Evolutionary conservation across 2,113 vertebrate genomes (phyloP), one percentile per base, ranked within the genome.

Genomic region (Fulmarus glacialis): DNA sequence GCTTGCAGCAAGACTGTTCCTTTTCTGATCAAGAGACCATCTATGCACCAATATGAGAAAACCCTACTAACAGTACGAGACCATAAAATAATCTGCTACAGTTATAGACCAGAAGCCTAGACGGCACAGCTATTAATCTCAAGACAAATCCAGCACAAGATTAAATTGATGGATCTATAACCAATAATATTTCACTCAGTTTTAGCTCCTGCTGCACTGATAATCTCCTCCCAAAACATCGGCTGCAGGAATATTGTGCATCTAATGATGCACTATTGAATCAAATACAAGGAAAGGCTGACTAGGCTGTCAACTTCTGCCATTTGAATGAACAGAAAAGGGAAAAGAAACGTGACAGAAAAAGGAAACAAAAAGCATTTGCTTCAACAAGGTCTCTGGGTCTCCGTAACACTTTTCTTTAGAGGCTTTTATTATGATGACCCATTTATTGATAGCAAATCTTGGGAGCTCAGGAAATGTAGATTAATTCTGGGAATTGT

Each of bases 401-500:
- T 27, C 40, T 50, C 71, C 34, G 14, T 6, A 56, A 63, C 40
- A 32, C 16, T 83, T 43, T 10, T 56, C 70, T 36, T 88, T 15
- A 34, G 75, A 80, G 52, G 30, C 8, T 83, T 91, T 71, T 81
- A 60, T 71, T 58, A 78, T 27, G 17, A n/a, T 82, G 83, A 94
- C 62, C 87, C 82, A 90, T 74, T 96, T 96, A 90, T 89, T 82
- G 74, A 59, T 9, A 90, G 50, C 7, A 87, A 84, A 79, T 40
- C 62, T 79, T 83, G 36, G 77, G 77, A 88, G 58, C 64, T 89
- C 43, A 82, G 86, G 68, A 96, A 91, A 90, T 24, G 48, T 36
- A 82, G 83, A 93, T 95, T 92, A 87, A 85, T 87, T 92, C 53
- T 80, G 86, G 77, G 82, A 86, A 94, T 87, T 90, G 26, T 63